Percentiles rank a stretch among this genome's conserved stretches.
Evolutionary conservation across 2,113 vertebrate species (phyloP).

Genomic region (cattle (Bos taurus)): DNA sequence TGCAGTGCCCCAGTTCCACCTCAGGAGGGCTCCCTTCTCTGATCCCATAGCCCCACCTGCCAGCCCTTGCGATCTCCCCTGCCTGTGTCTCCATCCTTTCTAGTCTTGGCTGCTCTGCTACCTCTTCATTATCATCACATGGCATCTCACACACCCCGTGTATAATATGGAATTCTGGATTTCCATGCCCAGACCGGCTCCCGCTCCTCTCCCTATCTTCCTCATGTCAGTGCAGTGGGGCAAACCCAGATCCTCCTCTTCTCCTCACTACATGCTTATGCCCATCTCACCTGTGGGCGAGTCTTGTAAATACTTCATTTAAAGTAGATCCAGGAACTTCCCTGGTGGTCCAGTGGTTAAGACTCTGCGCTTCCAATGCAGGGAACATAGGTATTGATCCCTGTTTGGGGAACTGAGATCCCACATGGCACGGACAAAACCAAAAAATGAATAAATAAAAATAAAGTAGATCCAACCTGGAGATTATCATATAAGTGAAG

Average conservation of each 20-base stretch:
- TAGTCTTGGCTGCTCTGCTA: background rate
- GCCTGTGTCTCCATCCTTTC: background rate
- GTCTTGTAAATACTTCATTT: background rate
- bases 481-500: background rate
- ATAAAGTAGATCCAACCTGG: background rate
- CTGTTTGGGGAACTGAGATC: background rate
- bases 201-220: background rate
- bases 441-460: background rate
- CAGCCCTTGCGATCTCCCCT: background rate
- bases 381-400: background rate
- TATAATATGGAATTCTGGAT: background rate
- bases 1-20: background rate
- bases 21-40: background rate
- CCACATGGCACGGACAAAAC: background rate
- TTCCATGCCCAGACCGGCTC: background rate
- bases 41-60: background rate
- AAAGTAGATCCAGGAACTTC: background rate
- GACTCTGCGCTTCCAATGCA: background rate
- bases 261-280: rapidly evolving
- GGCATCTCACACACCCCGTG: background rate
- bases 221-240: background rate
- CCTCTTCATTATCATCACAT: background rate
- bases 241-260: background rate
- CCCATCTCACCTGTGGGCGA: background rate
- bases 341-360: background rate